Conservation (phyloP, 2,797 vertebrate species). For the Peromyscus attwateri region DNA sequence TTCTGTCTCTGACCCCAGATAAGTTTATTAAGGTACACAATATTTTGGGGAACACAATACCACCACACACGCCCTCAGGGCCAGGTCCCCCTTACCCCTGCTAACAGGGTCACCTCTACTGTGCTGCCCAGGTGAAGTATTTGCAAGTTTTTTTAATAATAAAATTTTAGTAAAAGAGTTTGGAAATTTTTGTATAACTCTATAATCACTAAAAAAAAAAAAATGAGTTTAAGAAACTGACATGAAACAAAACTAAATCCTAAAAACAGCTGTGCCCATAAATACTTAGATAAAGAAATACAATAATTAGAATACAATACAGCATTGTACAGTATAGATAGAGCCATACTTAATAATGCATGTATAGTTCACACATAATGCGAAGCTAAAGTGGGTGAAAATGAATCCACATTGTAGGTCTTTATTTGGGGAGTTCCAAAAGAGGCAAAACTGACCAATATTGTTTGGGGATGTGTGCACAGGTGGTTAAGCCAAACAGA, state of each 20-base stretch:
- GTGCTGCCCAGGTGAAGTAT: not conserved
- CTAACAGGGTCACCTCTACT: not conserved
- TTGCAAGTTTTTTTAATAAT: not conserved
- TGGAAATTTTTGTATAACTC: slow-evolving; percentile 11
- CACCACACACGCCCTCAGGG: too few species aligned
- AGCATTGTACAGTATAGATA: not conserved
- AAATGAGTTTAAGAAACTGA: not conserved
- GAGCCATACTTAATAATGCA: not conserved
- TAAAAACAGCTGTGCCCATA: not conserved
- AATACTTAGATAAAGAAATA: not conserved
- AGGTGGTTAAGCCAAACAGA: not conserved
- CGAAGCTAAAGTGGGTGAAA: slow-evolving; percentile 7
- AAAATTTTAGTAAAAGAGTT: not conserved
- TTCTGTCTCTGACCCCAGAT: too few species aligned
- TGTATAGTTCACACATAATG: not conserved
- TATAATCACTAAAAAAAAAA: not conserved
- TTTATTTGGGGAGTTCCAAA: slow-evolving; percentile 2
- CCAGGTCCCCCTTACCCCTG: too few species aligned
- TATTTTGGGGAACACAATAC: too few species aligned
- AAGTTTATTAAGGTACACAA: too few species aligned
- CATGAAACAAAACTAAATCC: slow-evolving; percentile 8
- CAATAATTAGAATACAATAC: not conserved
- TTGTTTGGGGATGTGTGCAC: not conserved
- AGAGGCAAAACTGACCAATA: not conserved
- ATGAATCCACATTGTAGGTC: not conserved